Evolutionary conservation across 1,140 invertebrate genomes (phyloP), one percentile per base, ranked within the genome.

Genomic region (Coboldia fuscipes): DNA sequence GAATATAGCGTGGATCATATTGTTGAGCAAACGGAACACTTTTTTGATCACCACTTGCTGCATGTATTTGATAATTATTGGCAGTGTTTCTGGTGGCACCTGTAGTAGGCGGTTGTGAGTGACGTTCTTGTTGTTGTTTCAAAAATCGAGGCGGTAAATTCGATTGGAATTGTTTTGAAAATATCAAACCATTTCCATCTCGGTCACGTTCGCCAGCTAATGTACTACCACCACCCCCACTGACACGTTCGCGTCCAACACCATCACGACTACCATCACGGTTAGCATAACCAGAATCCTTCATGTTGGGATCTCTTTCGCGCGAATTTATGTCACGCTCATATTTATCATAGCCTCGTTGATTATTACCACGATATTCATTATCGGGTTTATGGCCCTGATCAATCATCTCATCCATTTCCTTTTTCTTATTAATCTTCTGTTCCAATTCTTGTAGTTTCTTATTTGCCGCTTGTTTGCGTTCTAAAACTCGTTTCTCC

Each of bases 141-240:
- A 80, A 70, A 55, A 90, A 86, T 27, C 84, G 63, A 23, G 84
- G 84, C 21, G 84, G 82, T 41, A 89, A 62, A 58, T 82, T 78
- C 30, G 63, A 70, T 51, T 80, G 73, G 51, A 79, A 84, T 30
- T 70, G 68, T 43, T 73, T 67, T 8, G 70, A 72, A 44, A 73
- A 79, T 9, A 60, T 64, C 2, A 62, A 8, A 4, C 10, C 16
- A 18, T 32, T 32, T 13, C 45, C 42, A 15, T 45, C 45, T 21
- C 44, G 42, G 2, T 42, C 39, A 20, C 41, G 41, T 19, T 27
- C 30, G 3, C 37, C 30, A 13, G 33, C 21, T 35, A 28, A 15
- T 8, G 27, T 29, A 12, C 10, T 14, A 18, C 9, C 6, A 4
- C 30, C 9, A 21, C 35, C 31, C 17, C 33, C 37, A 18, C 20